phyloP scores from a whole-genome alignment of 2,888 invertebrate genomes.

The Lithophane ornitopus region DNA sequence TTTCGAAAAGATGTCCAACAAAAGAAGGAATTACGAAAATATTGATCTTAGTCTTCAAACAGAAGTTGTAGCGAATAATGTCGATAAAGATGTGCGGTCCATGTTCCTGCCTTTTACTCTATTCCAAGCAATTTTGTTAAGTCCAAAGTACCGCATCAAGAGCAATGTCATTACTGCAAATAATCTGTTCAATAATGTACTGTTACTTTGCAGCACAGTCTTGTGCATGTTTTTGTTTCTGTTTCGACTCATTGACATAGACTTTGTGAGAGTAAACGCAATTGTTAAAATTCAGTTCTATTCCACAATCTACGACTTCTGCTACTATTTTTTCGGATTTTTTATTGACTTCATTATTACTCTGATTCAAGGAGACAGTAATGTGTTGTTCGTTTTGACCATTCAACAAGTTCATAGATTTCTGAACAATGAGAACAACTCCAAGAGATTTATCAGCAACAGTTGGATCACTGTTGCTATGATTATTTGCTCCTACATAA shows the following conservation, averaged over 20 bases:
- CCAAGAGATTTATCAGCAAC: neutral
- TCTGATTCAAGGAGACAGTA: neutral
- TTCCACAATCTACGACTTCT: neutral
- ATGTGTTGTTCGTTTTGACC: neutral
- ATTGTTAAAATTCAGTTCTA: neutral
- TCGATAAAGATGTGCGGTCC: slow-evolving; percentile 19
- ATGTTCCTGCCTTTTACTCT: slow-evolving; percentile 4
- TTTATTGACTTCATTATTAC: neutral
- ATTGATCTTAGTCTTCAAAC: neutral
- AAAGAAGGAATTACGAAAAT: neutral
- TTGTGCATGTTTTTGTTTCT: neutral
- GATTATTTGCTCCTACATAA: neutral
- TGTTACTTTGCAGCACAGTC: neutral
- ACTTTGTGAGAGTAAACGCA: rapidly evolving
- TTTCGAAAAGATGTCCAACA: neutral
- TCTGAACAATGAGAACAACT: neutral
- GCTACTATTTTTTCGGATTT: neutral
- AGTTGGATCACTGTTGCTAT: slow-evolving; percentile 4
- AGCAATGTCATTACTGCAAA: slow-evolving; percentile 10
- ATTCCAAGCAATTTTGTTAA: neutral
- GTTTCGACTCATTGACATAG: neutral
- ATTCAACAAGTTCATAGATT: slow-evolving; percentile 16
- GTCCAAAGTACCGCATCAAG: slow-evolving; percentile 22
- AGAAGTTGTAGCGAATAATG: neutral
- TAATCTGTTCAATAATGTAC: neutral